Percentiles rank a stretch among this genome's conserved stretches.
phyloP scores from a whole-genome alignment of 30 jellyfish, hydroid and myxozoan species.

The Hydra vulgaris region DNA sequence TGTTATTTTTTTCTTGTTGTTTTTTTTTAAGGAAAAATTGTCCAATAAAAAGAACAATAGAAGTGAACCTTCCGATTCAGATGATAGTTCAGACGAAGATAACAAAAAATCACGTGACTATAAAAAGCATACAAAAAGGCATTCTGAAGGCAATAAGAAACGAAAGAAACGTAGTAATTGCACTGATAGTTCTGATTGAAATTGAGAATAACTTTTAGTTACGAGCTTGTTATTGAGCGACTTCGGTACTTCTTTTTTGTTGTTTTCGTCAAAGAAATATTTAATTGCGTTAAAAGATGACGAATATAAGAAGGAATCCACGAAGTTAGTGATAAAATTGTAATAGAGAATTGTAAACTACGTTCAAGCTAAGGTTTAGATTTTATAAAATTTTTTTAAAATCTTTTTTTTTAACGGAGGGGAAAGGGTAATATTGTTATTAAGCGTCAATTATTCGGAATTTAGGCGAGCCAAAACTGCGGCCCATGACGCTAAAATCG shows the following conservation, averaged over 20 bases:
- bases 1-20: too few species aligned
- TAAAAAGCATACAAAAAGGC: not conserved
- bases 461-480: too few species aligned
- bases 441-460: too few species aligned
- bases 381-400: too few species aligned
- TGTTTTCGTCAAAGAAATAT: not conserved
- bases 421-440: too few species aligned
- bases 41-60: not conserved
- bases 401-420: too few species aligned
- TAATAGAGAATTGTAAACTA: not conserved
- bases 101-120: not conserved
- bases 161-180: not conserved
- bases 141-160: not conserved
- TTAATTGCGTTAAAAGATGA: not conserved
- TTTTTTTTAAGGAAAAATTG: not conserved
- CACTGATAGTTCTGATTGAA: not conserved
- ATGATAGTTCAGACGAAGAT: not conserved
- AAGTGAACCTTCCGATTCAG: not conserved
- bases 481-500: too few species aligned
- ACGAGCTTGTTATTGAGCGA: too few species aligned
- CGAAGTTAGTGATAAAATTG: not conserved
- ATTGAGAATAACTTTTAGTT: not conserved
- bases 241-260: not conserved
- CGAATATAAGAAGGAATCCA: not conserved
- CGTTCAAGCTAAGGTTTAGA: not conserved